Conservation (phyloP, 64 coral and sea anemone species). For the Stylophora pistillata region DNA sequence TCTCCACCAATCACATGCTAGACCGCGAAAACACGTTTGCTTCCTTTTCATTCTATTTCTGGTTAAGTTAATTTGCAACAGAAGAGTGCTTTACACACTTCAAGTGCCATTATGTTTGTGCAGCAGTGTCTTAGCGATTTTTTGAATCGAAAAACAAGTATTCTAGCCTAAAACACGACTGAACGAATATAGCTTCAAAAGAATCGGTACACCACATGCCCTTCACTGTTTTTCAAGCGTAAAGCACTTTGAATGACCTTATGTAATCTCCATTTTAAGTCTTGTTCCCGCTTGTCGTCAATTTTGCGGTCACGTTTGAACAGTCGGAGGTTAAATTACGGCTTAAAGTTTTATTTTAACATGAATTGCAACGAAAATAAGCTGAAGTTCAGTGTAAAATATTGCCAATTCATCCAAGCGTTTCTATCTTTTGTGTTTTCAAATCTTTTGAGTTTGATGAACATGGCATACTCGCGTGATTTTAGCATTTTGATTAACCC, state of each 20-base stretch:
- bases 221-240: too few relatives aligned
- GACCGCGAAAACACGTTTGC: not conserved
- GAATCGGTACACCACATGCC: too few relatives aligned
- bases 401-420: not conserved
- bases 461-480: not conserved
- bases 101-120: not conserved
- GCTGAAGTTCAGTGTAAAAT: not conserved
- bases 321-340: too few relatives aligned
- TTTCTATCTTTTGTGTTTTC: not conserved
- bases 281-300: too few relatives aligned
- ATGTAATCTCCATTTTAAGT: too few relatives aligned
- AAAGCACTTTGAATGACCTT: too few relatives aligned
- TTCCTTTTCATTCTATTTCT: not conserved
- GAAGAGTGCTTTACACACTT: not conserved
- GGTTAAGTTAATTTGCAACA: not conserved
- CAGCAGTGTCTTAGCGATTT: not conserved
- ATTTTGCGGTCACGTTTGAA: too few relatives aligned
- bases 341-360: too few relatives aligned
- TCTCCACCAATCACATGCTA: conserved; percentile 21
- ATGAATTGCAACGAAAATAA: not conserved
- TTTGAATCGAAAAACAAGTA: not conserved
- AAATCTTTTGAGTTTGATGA: not conserved
- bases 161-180: too few relatives aligned
- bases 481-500: not conserved
- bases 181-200: too few relatives aligned